Base-by-base conservation (phyloP, 2,888 invertebrate species). In the Platerodrilus igneus region DNA sequence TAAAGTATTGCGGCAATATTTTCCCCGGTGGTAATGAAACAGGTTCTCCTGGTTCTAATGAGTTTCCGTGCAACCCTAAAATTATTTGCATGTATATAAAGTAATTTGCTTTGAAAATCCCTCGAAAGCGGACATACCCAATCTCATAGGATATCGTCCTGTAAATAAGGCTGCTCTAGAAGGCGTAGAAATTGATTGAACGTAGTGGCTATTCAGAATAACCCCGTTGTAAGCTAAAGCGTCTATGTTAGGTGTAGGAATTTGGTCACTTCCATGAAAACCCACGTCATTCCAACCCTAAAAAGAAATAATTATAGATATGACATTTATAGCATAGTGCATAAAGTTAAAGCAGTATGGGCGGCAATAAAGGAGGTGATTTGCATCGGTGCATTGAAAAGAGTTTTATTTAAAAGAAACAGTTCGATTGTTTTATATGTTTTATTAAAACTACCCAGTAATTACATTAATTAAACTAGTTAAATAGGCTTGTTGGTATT, bases 201-300 rank as follows among this genome's bases (percentile, higher is more conserved):
- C 85, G 63, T 94, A 94, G 59, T 89, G 86, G 57, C 83, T 83
- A 62, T 91, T 87, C 16, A 94, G 70, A 39, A 92, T 83, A 11
- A 90, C 77, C 2, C 93, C 90, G 59, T 84, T 81, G 60, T 84
- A 86, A 1, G 86, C 93, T 47, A 94, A 60, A 1, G 84, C 79
- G 65, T 94, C 93, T 38, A 94, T 84, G 62, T 94, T 93, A 1
- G 92, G 92, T 0, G 93, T 94, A 26, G 83, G 76, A 54, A 91
- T 89, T 69, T 92, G 87, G 51, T 83, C 75, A 1, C 86, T 85
- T 0, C 93, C 93, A 57, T 91, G 92, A 60, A 88, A 92, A 34
- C 91, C 83, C 3, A 92, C 85, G 64, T 93, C 93, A 60, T 92
- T 87, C 83, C 89, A 91, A 6, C 94, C 93, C 92, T 92, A 67